These are phyloP conservation scores for Potorous gilbertii DNA, from an alignment of 2,797 vertebrate genomes.

Conservation along the genomic window DNA sequence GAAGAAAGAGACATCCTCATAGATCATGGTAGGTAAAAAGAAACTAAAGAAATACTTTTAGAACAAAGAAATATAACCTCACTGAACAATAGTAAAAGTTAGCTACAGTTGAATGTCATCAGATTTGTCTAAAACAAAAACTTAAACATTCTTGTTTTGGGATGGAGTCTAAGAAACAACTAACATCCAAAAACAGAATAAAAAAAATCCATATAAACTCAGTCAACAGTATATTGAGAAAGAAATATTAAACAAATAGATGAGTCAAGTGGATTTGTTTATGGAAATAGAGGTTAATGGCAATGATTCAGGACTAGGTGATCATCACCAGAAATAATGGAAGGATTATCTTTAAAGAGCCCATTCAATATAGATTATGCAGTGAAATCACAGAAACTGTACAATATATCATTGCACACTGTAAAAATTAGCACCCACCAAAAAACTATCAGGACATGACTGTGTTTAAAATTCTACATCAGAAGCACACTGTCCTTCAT, in stretches of 20 bases:
- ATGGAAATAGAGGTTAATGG: background rate
- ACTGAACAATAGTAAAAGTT: background rate
- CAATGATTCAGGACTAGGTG: background rate
- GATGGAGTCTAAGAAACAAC: background rate
- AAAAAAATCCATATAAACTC: background rate
- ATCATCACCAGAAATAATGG: background rate
- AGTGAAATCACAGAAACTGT: background rate
- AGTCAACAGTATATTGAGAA: background rate
- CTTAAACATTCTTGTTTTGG: background rate
- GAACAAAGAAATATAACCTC: background rate
- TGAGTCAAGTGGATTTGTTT: background rate
- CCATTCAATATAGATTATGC: background rate
- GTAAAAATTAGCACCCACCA: background rate
- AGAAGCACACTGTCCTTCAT: background rate
- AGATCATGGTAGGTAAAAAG: background rate
- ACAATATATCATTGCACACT: background rate
- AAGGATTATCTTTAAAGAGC: background rate
- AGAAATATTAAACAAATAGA: background rate
- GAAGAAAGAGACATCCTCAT: background rate
- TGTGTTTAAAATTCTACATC: background rate
- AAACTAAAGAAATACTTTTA: background rate
- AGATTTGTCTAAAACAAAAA: background rate
- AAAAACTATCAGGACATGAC: background rate
- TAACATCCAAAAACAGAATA: background rate
- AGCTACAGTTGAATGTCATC: background rate